These are phyloP conservation scores for Lordiphosa fenestrarum DNA, from an alignment of 2,888 invertebrate genomes.

Conservation along the genomic window DNA sequence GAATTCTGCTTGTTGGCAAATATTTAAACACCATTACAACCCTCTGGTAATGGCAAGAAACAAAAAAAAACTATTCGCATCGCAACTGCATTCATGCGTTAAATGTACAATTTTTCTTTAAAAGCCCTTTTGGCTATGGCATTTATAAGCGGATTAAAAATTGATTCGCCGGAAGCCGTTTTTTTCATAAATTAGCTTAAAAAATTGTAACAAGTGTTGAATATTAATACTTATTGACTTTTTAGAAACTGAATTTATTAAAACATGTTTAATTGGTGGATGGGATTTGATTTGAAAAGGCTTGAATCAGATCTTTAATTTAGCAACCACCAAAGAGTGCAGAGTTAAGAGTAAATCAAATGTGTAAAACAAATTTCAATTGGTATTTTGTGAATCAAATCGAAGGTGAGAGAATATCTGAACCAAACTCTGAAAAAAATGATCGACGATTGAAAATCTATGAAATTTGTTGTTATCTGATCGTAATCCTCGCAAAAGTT, in stretches of 20 bases:
- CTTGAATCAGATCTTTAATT: too few relatives aligned
- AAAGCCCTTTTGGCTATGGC: constrained; percentile 48
- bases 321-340: too few relatives aligned
- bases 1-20: constrained; percentile 35
- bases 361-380: too few relatives aligned
- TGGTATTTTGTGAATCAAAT: too few relatives aligned
- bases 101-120: constrained; percentile 57
- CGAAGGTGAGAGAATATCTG: too few relatives aligned
- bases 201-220: constrained; percentile 72
- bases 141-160: constrained; percentile 69
- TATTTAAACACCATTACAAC: constrained; percentile 62
- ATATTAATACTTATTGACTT: constrained; percentile 54
- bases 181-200: constrained; percentile 58
- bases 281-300: too few relatives aligned
- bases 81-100: constrained; percentile 62
- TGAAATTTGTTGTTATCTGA: too few relatives aligned
- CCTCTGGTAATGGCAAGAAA: constrained; percentile 23
- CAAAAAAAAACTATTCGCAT: constrained; percentile 39
- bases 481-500: too few relatives aligned
- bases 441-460: too few relatives aligned
- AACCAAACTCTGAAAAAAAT: too few relatives aligned
- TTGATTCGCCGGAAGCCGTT: constrained; percentile 21
- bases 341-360: too few relatives aligned
- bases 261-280: too few relatives aligned
- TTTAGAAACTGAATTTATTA: constrained; percentile 12